Evolutionary conservation across 2,888 invertebrate species (phyloP).

Genomic region (Patella ulyssiponensis): DNA sequence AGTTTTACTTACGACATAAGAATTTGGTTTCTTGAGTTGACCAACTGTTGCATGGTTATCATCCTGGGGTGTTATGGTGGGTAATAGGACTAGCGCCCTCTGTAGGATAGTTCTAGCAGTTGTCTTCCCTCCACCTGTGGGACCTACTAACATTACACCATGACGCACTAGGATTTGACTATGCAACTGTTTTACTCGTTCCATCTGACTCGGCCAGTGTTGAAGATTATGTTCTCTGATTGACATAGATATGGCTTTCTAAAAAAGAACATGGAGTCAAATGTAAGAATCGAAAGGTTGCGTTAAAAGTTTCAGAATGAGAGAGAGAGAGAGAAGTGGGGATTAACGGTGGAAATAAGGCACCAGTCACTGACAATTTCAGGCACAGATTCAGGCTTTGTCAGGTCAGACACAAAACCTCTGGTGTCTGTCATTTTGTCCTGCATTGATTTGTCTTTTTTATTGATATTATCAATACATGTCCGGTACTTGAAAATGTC

Average conservation of each 20-base stretch:
- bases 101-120: conserved; percentile 69
- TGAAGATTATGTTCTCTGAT: conserved; percentile 68
- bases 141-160: conserved; percentile 72
- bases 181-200: conserved; percentile 71
- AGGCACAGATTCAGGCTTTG: no score
- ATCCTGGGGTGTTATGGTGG: conserved; percentile 57
- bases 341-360: no score
- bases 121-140: conserved; percentile 71
- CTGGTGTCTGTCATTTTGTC: no score
- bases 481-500: no score
- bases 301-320: no score
- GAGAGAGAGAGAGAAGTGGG: no score
- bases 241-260: conserved; percentile 70
- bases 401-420: no score
- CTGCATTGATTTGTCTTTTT: no score
- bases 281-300: no score
- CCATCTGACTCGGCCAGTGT: conserved; percentile 69
- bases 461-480: no score
- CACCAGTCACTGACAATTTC: no score
- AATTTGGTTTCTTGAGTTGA: not conserved
- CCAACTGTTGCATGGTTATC: conserved; percentile 23
- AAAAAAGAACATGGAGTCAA: not conserved
- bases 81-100: conserved; percentile 68
- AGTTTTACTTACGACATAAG: conserved; percentile 15
- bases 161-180: conserved; percentile 71